Base-by-base conservation (phyloP, 2,797 vertebrate species). In the Acanthopagrus latus region DNA sequence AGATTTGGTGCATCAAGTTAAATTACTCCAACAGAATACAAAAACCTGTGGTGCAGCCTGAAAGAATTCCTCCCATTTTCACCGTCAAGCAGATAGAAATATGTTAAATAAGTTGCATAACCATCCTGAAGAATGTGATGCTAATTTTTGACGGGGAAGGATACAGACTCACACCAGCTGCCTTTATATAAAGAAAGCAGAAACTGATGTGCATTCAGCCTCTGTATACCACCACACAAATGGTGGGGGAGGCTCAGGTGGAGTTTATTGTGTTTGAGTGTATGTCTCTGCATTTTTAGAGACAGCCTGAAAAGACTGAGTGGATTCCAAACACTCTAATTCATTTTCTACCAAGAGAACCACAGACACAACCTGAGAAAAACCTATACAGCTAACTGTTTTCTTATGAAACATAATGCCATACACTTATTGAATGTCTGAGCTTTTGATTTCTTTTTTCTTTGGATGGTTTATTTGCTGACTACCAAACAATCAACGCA, bases 51-150 rank as follows among this genome's bases (percentile, higher is more conserved):
- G 2, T 27, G 51, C 59, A 68, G 57, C 57, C 23, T 1, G 57
- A 33, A 29, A 79, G 25, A 83, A 73, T 79, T 64, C 59, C 54
- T 58, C n/a, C 23, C 6, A 60, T 78, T 82, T 48, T 46, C 59
- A 72, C 54, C 64, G 67, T 68, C 47, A 62, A 18, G 41, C 69
- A 77, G 47, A 74, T 9, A 16, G 56, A 80, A 43, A 58, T 44
- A 27, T 50, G 29, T 71, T 76, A 41, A 80, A 74, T 56, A 65
- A 62, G 73, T 80, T 74, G 50, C 43, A 47, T 65, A 86, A 76
- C 47, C 47, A 78, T 21, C 63, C 50, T 29, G 69, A 71, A 62
- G 21, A 82, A 64, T 17, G 29, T 21, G 56, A 74, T 74, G 68
- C 11, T 50, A 74, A 67, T 79, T 62, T 63, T 48, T 74, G 55